phyloP scores from a whole-genome alignment of 2,888 invertebrate genomes.

The Abscondita cerata region DNA sequence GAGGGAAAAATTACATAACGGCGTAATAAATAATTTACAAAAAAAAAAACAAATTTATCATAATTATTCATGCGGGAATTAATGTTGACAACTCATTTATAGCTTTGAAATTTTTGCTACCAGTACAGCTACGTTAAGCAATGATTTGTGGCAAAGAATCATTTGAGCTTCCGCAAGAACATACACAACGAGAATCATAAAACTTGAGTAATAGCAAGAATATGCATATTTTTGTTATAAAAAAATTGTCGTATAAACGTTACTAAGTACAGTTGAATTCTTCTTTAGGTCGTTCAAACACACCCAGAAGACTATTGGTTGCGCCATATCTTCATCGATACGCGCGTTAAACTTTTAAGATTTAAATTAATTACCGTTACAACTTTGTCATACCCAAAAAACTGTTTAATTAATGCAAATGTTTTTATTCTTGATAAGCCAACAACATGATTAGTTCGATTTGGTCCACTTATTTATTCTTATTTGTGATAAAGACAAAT shows the following conservation, averaged over 20 bases:
- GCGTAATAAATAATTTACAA: background rate
- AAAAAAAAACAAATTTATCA: constrained; percentile 19
- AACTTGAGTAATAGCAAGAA: constrained; percentile 4
- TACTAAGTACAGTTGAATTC: constrained; percentile 5
- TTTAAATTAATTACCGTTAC: constrained; percentile 8
- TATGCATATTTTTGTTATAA: constrained; percentile 4
- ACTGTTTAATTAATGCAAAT: constrained; percentile 5
- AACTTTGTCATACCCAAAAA: background rate
- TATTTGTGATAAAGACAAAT: constrained; percentile 1
- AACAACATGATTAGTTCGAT: background rate
- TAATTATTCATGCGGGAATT: constrained; percentile 27
- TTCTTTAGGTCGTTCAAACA: background rate
- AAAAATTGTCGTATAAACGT: background rate
- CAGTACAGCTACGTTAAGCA: constrained; percentile 1
- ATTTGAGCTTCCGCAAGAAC: constrained; percentile 15
- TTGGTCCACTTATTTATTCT: constrained; percentile 2
- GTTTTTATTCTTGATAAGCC: background rate
- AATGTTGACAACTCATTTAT: constrained; percentile 27
- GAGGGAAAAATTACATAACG: too few relatives aligned
- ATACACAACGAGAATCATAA: background rate
- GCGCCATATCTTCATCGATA: too few relatives aligned
- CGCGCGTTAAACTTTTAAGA: too few relatives aligned
- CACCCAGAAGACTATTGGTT: too few relatives aligned
- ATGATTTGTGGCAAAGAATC: constrained; percentile 20
- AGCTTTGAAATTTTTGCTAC: constrained; percentile 27